Conservation (phyloP, 2,113 vertebrate species). For the Sterrhoptilus dennistouni region DNA sequence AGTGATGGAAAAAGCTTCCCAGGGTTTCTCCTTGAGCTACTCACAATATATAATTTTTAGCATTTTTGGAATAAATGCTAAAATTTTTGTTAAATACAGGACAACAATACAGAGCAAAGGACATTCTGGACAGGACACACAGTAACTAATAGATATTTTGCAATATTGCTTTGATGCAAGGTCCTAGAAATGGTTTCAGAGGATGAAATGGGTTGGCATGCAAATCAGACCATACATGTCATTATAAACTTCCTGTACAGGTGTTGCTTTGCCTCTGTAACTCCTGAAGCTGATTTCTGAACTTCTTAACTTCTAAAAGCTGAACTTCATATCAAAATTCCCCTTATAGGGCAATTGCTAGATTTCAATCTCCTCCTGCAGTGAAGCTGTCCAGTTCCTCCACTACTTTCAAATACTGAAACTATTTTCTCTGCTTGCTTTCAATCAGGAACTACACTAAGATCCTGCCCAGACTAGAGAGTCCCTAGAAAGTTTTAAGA, state of each 20-base stretch:
- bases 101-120: not conserved
- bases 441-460: not conserved
- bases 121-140: not conserved
- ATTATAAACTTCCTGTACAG: not conserved
- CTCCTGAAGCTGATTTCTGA: not conserved
- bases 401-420: not conserved
- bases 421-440: not conserved
- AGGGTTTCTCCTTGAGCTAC: not conserved
- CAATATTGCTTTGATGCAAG: not conserved
- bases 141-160: not conserved
- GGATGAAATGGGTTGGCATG: not conserved
- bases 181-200: not conserved
- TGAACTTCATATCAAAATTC: not conserved
- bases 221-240: not conserved
- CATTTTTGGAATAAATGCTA: not conserved
- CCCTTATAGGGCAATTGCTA: fast-evolving
- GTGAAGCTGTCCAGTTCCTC: not conserved
- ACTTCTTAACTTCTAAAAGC: not conserved
- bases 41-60: not conserved
- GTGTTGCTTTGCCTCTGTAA: not conserved
- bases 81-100: not conserved
- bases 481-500: not conserved
- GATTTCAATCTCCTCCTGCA: not conserved
- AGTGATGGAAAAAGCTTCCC: not conserved
- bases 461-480: not conserved